phyloP scores from a whole-genome alignment of 2,113 vertebrate species.

The Eulemur rufifrons region DNA sequence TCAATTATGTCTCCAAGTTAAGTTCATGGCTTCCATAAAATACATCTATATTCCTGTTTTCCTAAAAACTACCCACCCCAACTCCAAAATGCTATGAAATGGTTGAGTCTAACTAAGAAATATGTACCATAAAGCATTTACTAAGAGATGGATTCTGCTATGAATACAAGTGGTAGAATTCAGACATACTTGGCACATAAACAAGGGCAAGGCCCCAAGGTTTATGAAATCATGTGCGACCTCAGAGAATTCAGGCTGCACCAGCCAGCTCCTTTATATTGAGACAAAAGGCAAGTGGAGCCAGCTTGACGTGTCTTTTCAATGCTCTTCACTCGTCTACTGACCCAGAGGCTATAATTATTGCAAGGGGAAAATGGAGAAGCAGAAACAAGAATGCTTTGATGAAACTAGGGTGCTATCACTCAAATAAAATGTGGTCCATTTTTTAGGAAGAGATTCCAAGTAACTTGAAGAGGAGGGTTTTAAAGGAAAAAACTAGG shows the following conservation, averaged over 20 bases:
- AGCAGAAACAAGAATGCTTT: not conserved
- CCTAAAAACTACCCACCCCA: not conserved
- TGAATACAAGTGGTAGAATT: too few relatives aligned
- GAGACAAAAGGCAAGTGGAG: fast-evolving
- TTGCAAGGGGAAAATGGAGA: too few relatives aligned
- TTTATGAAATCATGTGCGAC: not conserved
- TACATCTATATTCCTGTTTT: not conserved
- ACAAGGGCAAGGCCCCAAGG: too few relatives aligned
- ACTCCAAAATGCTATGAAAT: not conserved
- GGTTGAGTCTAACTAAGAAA: not conserved
- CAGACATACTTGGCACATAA: not conserved
- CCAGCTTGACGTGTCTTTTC: fast-evolving
- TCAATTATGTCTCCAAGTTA: not conserved
- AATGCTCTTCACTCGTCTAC: too few relatives aligned
- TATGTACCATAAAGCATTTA: not conserved
- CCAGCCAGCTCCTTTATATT: fast-evolving
- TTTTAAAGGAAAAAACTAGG: not conserved
- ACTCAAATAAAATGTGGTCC: too few relatives aligned
- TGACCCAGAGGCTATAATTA: not conserved
- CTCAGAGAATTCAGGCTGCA: too few relatives aligned
- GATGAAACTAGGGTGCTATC: too few relatives aligned
- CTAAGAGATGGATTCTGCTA: too few relatives aligned
- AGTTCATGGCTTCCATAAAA: not conserved
- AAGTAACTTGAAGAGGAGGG: not conserved
- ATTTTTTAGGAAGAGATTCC: not conserved